A percentile compares a stretch with the other conserved stretches of the same genome.
phyloP scores from a whole-genome alignment of 2,113 vertebrate species.

The Notothenia coriiceps region DNA sequence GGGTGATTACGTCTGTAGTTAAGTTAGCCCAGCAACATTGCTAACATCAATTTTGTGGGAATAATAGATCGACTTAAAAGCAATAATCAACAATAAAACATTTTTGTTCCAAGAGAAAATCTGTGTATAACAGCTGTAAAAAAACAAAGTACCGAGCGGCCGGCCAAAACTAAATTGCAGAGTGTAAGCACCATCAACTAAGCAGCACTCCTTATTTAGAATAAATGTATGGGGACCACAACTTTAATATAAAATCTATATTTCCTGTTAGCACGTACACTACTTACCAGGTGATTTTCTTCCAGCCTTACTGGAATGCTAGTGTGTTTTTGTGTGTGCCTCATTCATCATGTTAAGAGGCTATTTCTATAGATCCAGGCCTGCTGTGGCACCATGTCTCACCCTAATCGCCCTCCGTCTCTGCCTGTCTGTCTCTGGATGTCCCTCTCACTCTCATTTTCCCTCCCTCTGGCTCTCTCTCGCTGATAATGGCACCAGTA shows the following conservation, averaged over 20 bases:
- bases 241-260: constrained; percentile 20
- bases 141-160: no score
- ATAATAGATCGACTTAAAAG: constrained; percentile 31
- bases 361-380: constrained; percentile 77
- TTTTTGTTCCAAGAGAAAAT: constrained; percentile 1
- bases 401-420: constrained; percentile 80
- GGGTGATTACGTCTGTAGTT: not conserved
- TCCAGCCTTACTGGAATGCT: constrained; percentile 27
- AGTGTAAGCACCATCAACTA: constrained; percentile 5
- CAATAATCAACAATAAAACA: constrained; percentile 27
- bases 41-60: not conserved
- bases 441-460: constrained; percentile 52
- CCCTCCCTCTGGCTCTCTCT: constrained; percentile 37
- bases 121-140: not conserved
- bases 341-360: constrained; percentile 78
- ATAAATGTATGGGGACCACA: constrained; percentile 21
- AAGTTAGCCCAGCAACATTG: not conserved
- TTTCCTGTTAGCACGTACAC: constrained; percentile 35
- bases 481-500: constrained; percentile 66
- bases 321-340: constrained; percentile 39
- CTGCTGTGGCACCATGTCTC: constrained; percentile 73
- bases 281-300: constrained; percentile 28
- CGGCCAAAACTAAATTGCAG: not conserved
- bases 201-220: constrained; percentile 17
- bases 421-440: constrained; percentile 66